phyloP scores from a whole-genome alignment of 2,888 invertebrate species.

The Adineta ricciae region DNA sequence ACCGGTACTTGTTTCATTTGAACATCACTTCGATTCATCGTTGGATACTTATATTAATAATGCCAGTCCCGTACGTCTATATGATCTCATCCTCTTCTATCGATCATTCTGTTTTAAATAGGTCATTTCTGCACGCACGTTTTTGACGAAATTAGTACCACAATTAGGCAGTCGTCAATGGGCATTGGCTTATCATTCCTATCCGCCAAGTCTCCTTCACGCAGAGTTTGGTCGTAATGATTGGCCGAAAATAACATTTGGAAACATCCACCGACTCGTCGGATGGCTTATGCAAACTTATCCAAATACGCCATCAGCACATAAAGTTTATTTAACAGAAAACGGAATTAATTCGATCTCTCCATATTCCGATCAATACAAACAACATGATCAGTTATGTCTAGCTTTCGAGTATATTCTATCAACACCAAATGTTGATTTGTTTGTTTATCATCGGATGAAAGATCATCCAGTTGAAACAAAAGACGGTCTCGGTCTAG shows the following conservation, averaged over 20 bases:
- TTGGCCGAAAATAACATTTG: slow-evolving; percentile 17
- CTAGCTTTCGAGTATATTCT: background rate
- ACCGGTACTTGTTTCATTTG: background rate
- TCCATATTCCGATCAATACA: background rate
- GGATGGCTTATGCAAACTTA: slow-evolving; percentile 6
- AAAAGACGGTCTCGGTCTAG: background rate
- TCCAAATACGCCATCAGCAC: background rate
- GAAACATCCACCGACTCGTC: background rate
- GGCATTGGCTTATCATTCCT: background rate
- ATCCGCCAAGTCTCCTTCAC: background rate
- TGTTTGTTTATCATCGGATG: slow-evolving; percentile 11
- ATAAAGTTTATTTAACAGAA: background rate
- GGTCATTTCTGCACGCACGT: background rate
- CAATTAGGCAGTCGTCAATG: background rate
- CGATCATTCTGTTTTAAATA: background rate
- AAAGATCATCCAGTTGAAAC: background rate
- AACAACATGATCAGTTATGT: slow-evolving; percentile 13
- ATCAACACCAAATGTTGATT: background rate
- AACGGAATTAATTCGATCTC: background rate
- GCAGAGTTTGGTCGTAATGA: background rate
- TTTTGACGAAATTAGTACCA: background rate
- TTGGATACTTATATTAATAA: background rate
- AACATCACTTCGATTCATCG: background rate
- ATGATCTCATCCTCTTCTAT: background rate
- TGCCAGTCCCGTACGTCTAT: background rate